Base-by-base conservation (phyloP, 2,888 invertebrate genomes). In the Drosophila fungiperda region DNA sequence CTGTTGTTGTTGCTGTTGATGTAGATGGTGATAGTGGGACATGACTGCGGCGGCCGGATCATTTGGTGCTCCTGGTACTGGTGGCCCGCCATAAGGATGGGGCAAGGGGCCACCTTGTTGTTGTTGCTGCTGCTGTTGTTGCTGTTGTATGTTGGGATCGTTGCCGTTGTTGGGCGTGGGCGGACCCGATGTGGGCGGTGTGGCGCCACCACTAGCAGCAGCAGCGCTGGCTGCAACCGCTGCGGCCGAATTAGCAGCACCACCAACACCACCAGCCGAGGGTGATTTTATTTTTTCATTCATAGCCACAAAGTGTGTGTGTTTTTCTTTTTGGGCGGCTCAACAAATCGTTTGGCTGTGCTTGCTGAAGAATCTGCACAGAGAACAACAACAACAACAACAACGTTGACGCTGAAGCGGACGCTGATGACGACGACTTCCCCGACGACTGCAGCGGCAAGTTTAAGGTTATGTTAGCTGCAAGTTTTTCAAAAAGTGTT, bases 261-360 rank as follows among this genome's bases (percentile, higher is more conserved):
- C 54, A 50, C 61, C 67, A 42, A 42, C 42, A 57, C 67, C 68
- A 70, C 87, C 86, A 83, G 90, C 87, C 91, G 92, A 92, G 82
- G 92, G 93, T 83, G 92, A 92, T 87, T 92, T 92, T 76, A 92
- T 92, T 92, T 92, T 92, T 68, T 92, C 92, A 91, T 92, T 92
- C 92, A 92, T 83, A 72, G 73, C 72, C 72, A 65, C 67, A 80
- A 66, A 45, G 45, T 23, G 26, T 42, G 38, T n/a, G 20, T 45
- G 15, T 36, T 36, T 53, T 73, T 82, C 75, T 84, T 76, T 78
- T 70, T 77, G 77, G 54, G 71, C 65, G 75, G 78, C 65, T 78
- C 79, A 68, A 77, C 64, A 81, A 87, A 80, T 77, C 83, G 79
- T 82, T 80, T 80, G 77, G 86, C 84, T 89, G 74, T 71, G 69